A percentile compares a stretch with the other conserved stretches of the same genome.
phyloP scores from a whole-genome alignment of 2,888 invertebrate species.

The Chymomyza amoena region DNA sequence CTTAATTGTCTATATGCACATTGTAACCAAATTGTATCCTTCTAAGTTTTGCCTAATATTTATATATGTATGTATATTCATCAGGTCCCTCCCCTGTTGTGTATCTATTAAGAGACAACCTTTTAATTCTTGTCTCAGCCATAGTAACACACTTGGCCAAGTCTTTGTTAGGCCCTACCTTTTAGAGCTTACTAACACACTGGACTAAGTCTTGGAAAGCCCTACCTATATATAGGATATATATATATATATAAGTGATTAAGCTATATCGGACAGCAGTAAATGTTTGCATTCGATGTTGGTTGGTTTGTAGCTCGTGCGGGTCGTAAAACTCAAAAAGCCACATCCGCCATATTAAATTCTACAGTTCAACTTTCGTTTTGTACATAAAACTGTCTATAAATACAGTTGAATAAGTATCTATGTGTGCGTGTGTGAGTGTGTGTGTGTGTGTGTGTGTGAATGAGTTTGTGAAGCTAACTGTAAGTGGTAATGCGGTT shows the following conservation, averaged over 20 bases:
- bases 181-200: neutral
- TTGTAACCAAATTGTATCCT: too few relatives aligned
- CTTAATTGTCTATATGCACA: too few relatives aligned
- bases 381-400: conserved; percentile 49
- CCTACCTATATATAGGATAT: neutral
- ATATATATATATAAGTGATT: neutral
- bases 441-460: conserved; percentile 11
- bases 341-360: conserved; percentile 56
- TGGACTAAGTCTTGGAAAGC: neutral
- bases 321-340: conserved; percentile 45
- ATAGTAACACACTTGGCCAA: neutral
- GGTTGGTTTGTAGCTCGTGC: neutral
- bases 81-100: too few relatives aligned
- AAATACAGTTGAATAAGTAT: conserved; percentile 44
- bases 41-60: too few relatives aligned
- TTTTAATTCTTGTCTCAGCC: neutral
- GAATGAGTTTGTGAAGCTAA: conserved; percentile 27
- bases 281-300: neutral
- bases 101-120: neutral
- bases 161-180: neutral
- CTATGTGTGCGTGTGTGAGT: conserved; percentile 19
- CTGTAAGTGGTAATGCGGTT: conserved; percentile 46
- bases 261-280: neutral
- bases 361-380: conserved; percentile 48
- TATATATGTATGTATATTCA: too few relatives aligned